Conservation (phyloP, 2,888 invertebrate genomes). For the Coelopa pilipes region DNA sequence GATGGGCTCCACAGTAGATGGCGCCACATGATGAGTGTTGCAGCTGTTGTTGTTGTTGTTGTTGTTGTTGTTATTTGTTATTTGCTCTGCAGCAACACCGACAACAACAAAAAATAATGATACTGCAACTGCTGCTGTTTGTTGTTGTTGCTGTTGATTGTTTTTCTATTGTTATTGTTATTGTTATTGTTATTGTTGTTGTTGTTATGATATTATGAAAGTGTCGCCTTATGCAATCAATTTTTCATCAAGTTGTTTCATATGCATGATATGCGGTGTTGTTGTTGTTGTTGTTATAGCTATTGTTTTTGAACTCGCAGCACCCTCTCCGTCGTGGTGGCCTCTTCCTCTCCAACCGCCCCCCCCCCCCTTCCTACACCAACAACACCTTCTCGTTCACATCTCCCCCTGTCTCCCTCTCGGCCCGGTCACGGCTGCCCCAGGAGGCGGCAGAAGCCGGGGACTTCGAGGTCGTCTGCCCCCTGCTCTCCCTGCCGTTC, state of each 20-base stretch:
- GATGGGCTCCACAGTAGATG: slow-evolving; percentile 43
- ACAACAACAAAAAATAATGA: neutral
- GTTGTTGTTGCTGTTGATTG: slow-evolving; percentile 29
- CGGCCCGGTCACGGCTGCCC: neutral
- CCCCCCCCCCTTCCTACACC: neutral
- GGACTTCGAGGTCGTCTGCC: too few relatives aligned
- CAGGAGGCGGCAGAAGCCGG: neutral
- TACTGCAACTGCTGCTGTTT: slow-evolving; percentile 9
- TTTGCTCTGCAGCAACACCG: slow-evolving; percentile 27
- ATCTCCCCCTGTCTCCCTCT: neutral
- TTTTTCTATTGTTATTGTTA: slow-evolving; percentile 14
- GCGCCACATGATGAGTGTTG: slow-evolving; percentile 45
- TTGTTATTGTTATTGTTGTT: slow-evolving; percentile 39
- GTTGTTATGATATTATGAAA: slow-evolving; percentile 42
- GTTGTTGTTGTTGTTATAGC: too few relatives aligned
- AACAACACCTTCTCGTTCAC: neutral
- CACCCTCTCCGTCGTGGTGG: neutral
- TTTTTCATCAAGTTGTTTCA: slow-evolving; percentile 46
- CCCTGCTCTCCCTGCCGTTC: too few relatives aligned
- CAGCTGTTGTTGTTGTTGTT: slow-evolving; percentile 20
- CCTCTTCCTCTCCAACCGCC: neutral
- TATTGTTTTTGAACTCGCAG: neutral
- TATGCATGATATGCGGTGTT: neutral
- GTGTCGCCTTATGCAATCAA: slow-evolving; percentile 53
- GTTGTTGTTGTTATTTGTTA: slow-evolving; percentile 32